phyloP scores from a whole-genome alignment of 2,888 invertebrate genomes.

The Alloscopus bannaensis region DNA sequence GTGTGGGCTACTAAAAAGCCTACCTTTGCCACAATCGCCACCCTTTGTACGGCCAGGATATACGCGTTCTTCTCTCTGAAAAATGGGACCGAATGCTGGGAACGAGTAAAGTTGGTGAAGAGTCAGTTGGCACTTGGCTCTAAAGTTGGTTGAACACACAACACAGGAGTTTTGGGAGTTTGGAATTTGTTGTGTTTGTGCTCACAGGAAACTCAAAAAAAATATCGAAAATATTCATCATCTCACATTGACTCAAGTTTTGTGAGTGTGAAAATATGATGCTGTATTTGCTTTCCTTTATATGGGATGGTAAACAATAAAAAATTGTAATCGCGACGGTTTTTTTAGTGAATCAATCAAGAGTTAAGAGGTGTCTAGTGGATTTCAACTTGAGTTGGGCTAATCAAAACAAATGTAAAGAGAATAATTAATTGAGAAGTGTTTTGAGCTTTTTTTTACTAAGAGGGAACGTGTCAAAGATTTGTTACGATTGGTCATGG shows the following conservation, averaged over 20 bases:
- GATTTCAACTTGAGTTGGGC: too few relatives aligned
- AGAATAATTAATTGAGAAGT: too few relatives aligned
- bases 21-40: neutral
- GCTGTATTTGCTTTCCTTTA: neutral
- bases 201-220: neutral
- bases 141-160: conserved; percentile 35
- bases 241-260: too few relatives aligned
- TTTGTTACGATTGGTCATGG: neutral
- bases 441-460: too few relatives aligned
- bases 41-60: conserved; percentile 22
- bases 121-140: conserved; percentile 53
- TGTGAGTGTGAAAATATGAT: conserved; percentile 3
- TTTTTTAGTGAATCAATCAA: too few relatives aligned
- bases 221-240: too few relatives aligned
- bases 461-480: conserved; percentile 12
- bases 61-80: too few relatives aligned
- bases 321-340: too few relatives aligned
- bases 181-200: neutral
- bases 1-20: conserved; percentile 36
- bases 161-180: neutral
- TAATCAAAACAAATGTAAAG: too few relatives aligned
- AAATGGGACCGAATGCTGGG: conserved; percentile 33
- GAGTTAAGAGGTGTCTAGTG: too few relatives aligned
- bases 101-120: conserved; percentile 19
- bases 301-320: too few relatives aligned